A percentile compares a stretch with the other conserved stretches of the same genome.
Conservation (phyloP, 2,888 invertebrate species). For the Hemithea aestivaria region DNA sequence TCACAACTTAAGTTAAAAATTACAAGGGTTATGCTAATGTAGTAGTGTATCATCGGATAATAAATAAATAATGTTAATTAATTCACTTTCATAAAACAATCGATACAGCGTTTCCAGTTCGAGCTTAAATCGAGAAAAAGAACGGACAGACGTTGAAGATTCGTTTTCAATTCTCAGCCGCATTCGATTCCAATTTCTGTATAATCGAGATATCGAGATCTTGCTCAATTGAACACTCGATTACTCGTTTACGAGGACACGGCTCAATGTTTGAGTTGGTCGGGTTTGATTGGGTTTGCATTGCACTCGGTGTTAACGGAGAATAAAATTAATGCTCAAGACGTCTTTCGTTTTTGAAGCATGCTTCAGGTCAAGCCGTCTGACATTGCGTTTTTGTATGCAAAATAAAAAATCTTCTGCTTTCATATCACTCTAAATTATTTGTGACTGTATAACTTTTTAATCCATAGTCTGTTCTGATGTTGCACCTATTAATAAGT, state of each 20-base stretch:
- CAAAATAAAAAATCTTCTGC: too few species aligned
- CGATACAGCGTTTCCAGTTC: constrained; percentile 4
- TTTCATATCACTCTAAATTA: too few species aligned
- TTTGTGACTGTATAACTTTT: too few species aligned
- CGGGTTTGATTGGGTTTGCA: constrained; percentile 72
- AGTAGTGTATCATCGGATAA: too few species aligned
- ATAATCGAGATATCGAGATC: constrained; percentile 75
- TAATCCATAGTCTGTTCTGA: too few species aligned
- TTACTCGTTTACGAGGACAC: constrained; percentile 71
- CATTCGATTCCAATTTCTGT: constrained; percentile 71
- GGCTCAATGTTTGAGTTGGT: constrained; percentile 69
- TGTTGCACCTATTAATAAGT: too few species aligned
- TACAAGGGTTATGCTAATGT: too few species aligned
- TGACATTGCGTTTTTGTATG: too few species aligned
- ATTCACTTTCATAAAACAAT: not conserved
- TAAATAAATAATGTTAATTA: too few species aligned
- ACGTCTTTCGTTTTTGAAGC: constrained; percentile 27
- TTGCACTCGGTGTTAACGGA: constrained; percentile 55
- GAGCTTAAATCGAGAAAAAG: constrained; percentile 24
- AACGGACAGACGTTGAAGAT: constrained; percentile 40
- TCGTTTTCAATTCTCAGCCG: constrained; percentile 63
- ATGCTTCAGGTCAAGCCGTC: too few species aligned
- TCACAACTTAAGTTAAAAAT: too few species aligned
- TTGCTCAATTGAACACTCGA: constrained; percentile 77
- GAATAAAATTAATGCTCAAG: constrained; percentile 52